phyloP scores from a whole-genome alignment of 2,797 vertebrate species.

The Chromis chromis region DNA sequence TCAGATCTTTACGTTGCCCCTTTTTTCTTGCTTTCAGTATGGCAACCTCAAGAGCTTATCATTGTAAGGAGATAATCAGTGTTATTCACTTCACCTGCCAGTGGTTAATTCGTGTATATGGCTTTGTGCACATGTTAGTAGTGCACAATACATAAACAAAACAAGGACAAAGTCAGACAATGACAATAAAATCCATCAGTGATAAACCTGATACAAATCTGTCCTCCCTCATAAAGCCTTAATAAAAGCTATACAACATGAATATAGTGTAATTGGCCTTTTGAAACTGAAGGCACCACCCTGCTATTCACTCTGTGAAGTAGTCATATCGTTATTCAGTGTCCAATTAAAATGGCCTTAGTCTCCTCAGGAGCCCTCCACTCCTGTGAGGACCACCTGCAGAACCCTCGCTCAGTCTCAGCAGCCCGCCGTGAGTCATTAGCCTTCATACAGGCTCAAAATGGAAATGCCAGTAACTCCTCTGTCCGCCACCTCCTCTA shows the following conservation, averaged over 20 bases:
- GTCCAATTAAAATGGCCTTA: slow-evolving; percentile 81
- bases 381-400: slow-evolving; percentile 76
- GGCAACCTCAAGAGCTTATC: no score
- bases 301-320: slow-evolving; percentile 56
- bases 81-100: no score
- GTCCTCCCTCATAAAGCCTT: slow-evolving; percentile 36
- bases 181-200: background rate
- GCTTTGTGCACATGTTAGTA: no score
- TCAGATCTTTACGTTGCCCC: no score
- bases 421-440: slow-evolving; percentile 69
- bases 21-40: no score
- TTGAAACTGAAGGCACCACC: slow-evolving; percentile 54
- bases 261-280: slow-evolving; percentile 69
- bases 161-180: no score
- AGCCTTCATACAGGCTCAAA: slow-evolving; percentile 62
- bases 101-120: no score
- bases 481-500: slow-evolving; percentile 39
- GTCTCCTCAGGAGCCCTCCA: slow-evolving; percentile 62
- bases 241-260: slow-evolving; percentile 51
- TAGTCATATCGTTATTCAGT: slow-evolving; percentile 74
- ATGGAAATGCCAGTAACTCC: slow-evolving; percentile 70
- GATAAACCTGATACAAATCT: slow-evolving; percentile 20
- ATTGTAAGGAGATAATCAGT: no score
- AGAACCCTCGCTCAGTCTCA: slow-evolving; percentile 52
- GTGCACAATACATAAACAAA: no score